phyloP scores from a whole-genome alignment of 1,140 invertebrate species.

The Trichonephila clavipes region DNA sequence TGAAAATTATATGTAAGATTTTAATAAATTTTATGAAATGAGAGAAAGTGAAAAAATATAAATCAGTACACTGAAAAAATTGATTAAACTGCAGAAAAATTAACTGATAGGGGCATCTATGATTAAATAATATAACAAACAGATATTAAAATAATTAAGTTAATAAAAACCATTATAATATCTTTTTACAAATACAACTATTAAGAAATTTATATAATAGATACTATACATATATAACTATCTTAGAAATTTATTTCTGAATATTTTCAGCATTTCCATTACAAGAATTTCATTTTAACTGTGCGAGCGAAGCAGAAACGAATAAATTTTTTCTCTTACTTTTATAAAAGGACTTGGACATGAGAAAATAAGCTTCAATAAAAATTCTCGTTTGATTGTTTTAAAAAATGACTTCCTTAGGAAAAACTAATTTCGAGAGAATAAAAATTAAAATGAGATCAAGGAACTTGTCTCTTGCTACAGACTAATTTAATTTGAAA shows the following conservation, averaged over 20 bases:
- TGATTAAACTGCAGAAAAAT: too few species aligned
- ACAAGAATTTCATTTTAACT: background rate
- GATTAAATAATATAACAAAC: too few species aligned
- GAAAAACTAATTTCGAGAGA: conserved; percentile 19
- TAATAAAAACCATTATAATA: too few species aligned
- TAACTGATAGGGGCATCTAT: too few species aligned
- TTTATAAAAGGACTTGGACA: background rate
- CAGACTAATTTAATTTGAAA: conserved; percentile 56
- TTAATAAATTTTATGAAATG: too few species aligned
- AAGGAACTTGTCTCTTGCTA: conserved; percentile 43
- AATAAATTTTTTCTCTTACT: background rate
- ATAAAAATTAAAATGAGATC: conserved; percentile 40
- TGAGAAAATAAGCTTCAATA: conserved; percentile 8
- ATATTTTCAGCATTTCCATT: background rate
- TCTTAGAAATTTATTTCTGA: background rate
- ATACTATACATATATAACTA: too few species aligned
- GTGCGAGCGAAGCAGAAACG: background rate
- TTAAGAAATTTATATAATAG: too few species aligned
- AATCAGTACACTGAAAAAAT: too few species aligned
- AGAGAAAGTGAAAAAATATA: too few species aligned
- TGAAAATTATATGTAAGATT: too few species aligned
- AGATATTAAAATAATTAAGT: too few species aligned
- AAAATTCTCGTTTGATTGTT: background rate
- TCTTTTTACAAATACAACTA: too few species aligned
- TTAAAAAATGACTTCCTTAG: conserved; percentile 5